Percentiles rank a stretch among this genome's conserved stretches.
phyloP scores from a whole-genome alignment of 1,140 invertebrate genomes.

The Bombus superbus region DNA sequence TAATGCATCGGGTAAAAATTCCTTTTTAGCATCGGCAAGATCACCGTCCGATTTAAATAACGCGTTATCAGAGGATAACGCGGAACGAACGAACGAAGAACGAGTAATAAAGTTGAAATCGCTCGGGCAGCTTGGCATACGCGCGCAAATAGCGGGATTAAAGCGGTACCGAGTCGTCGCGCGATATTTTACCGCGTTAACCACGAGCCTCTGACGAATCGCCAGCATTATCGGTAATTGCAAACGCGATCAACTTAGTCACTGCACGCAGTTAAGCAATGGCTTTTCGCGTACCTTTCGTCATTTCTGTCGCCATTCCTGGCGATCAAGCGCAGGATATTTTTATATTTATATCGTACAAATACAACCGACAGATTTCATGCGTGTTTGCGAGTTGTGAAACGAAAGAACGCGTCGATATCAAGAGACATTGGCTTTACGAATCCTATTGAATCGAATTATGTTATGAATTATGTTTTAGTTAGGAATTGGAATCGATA shows the following conservation, averaged over 20 bases:
- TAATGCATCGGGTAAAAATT: background rate
- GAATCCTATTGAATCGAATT: background rate
- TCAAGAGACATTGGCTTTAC: no score
- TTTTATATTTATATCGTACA: no score
- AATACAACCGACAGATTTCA: no score
- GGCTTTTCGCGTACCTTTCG: no score
- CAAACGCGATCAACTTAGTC: background rate
- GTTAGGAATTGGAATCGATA: background rate
- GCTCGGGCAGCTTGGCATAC: background rate
- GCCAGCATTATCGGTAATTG: conserved; percentile 42
- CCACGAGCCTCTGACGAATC: conserved; percentile 4
- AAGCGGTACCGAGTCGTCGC: background rate
- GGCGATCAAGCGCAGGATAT: no score
- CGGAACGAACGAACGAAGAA: background rate
- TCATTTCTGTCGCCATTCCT: no score
- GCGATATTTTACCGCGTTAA: conserved; percentile 1
- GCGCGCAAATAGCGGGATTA: conserved; percentile 8
- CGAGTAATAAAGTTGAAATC: background rate
- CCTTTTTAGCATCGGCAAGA: background rate
- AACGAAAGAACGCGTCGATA: no score
- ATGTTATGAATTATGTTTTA: background rate
- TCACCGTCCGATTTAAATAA: background rate
- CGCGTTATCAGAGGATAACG: background rate
- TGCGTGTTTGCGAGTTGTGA: no score
- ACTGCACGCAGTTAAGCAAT: background rate